A percentile compares a stretch with the other conserved stretches of the same genome.
Evolutionary conservation across 2,888 invertebrate genomes (phyloP).

Genomic region (Parapristionchus giblindavisi): DNA sequence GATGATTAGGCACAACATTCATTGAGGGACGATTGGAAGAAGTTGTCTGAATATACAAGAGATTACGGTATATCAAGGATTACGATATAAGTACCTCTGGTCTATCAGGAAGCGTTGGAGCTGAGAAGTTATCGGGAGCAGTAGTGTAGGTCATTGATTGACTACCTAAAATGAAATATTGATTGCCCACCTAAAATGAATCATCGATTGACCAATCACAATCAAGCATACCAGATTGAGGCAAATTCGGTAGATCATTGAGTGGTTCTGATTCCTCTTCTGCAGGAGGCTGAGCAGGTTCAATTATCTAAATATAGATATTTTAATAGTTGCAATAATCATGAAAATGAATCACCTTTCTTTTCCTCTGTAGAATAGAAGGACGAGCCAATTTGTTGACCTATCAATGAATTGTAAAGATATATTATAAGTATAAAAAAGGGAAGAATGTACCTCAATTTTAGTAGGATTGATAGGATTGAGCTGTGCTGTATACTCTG

Average conservation of each 20-base stretch:
- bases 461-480: conserved; percentile 22
- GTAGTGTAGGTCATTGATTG: too few species aligned
- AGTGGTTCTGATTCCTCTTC: background rate
- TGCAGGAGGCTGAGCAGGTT: background rate
- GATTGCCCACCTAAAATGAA: too few species aligned
- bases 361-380: conserved; percentile 29
- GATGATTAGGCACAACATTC: background rate
- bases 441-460: conserved; percentile 21
- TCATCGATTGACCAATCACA: too few species aligned
- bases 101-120: too few species aligned
- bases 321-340: too few species aligned
- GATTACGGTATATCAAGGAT: too few species aligned
- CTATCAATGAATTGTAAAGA: background rate
- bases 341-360: conserved; percentile 24
- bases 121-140: too few species aligned
- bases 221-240: too few species aligned
- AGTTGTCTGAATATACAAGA: background rate
- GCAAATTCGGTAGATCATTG: too few species aligned
- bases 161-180: too few species aligned
- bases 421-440: background rate
- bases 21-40: background rate
- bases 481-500: conserved; percentile 24
- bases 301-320: too few species aligned
- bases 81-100: too few species aligned
- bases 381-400: conserved; percentile 36